phyloP scores from a whole-genome alignment of 2,797 vertebrate species.

The Pangasius krempfi region DNA sequence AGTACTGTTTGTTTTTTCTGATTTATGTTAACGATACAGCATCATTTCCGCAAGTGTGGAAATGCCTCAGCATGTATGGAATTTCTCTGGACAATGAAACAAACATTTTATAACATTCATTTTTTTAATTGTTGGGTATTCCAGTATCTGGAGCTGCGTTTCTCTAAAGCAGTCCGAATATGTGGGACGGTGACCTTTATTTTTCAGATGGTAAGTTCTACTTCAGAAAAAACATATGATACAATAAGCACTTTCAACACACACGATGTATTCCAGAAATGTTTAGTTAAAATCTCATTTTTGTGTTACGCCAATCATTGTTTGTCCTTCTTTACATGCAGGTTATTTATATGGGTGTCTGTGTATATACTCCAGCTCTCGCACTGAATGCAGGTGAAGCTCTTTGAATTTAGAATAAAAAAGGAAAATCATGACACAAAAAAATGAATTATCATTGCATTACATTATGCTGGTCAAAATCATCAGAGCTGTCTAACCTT shows the following conservation, averaged over 20 bases:
- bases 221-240: background rate
- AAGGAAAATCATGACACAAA: background rate
- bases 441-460: too few relatives aligned
- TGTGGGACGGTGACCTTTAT: slow-evolving; percentile 93
- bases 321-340: slow-evolving; percentile 56
- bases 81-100: background rate
- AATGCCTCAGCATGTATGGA: background rate
- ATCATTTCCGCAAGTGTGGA: background rate
- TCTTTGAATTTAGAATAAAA: slow-evolving; percentile 1
- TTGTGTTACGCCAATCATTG: background rate
- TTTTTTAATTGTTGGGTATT: background rate
- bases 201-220: slow-evolving; percentile 88
- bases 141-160: slow-evolving; percentile 93
- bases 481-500: background rate
- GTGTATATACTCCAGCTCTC: slow-evolving; percentile 88
- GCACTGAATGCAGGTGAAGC: slow-evolving; percentile 87
- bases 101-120: background rate
- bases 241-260: background rate
- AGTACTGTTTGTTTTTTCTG: background rate
- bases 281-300: background rate
- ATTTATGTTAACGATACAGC: background rate
- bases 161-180: slow-evolving; percentile 85
- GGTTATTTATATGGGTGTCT: slow-evolving; percentile 93
- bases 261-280: background rate
- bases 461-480: background rate